Evolutionary conservation across 1,140 invertebrate genomes (phyloP).

Genomic region (Cotesia glomerata): DNA sequence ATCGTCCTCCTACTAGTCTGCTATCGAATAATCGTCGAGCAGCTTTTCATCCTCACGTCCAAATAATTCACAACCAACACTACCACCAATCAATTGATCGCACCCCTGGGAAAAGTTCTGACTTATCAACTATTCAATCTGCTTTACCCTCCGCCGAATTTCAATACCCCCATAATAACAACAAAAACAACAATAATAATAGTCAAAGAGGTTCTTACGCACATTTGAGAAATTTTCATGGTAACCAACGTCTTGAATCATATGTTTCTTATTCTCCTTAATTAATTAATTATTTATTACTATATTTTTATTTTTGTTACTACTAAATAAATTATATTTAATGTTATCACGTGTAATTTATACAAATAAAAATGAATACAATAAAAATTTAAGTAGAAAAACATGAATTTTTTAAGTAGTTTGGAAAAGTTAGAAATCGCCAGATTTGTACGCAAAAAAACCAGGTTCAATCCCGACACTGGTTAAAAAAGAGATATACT

Average conservation of each 20-base stretch:
- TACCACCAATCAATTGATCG: slow-evolving; percentile 47
- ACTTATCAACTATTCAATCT: slow-evolving; percentile 24
- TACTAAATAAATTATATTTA: no score
- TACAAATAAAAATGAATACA: not conserved
- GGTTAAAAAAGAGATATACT: no score
- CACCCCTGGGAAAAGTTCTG: slow-evolving; percentile 43
- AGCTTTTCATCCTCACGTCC: slow-evolving; percentile 49
- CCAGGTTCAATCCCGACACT: no score
- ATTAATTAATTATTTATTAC: not conserved
- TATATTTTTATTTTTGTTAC: no score
- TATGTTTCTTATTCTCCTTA: slow-evolving; percentile 37
- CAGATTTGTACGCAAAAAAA: no score
- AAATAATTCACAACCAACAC: slow-evolving; percentile 36
- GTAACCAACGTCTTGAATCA: slow-evolving; percentile 43
- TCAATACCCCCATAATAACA: slow-evolving; percentile 18
- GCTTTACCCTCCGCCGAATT: not conserved
- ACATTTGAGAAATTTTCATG: slow-evolving; percentile 44
- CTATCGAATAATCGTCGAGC: slow-evolving; percentile 12
- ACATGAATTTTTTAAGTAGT: no score
- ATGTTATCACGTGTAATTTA: no score
- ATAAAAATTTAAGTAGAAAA: no score
- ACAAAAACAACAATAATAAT: slow-evolving; percentile 13
- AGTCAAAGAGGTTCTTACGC: slow-evolving; percentile 37
- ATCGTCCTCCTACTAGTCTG: slow-evolving; percentile 41
- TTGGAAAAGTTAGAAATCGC: no score